These are phyloP conservation scores for Hypolimnas misippus DNA, from an alignment of 2,888 invertebrate species.

Conservation along the genomic window DNA sequence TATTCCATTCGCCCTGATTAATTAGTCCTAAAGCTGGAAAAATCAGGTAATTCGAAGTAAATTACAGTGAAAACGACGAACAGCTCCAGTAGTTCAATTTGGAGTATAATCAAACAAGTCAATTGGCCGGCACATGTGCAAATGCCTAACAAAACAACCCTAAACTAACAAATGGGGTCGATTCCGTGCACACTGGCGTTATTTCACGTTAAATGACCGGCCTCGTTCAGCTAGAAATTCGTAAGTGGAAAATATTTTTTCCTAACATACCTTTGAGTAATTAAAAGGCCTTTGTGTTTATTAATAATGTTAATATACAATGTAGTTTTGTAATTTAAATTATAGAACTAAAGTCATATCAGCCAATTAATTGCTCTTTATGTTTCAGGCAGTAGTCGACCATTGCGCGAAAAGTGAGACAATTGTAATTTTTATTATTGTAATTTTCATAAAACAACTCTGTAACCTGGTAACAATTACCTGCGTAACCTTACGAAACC, in stretches of 20 bases:
- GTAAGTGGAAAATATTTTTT: constrained; percentile 17
- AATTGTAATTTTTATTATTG: too few relatives aligned
- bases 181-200: constrained; percentile 37
- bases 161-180: constrained; percentile 46
- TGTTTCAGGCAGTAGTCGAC: too few relatives aligned
- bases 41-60: constrained; percentile 5
- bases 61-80: constrained; percentile 21
- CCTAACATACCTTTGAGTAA: neutral
- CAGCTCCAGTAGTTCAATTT: constrained; percentile 35
- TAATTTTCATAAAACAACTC: too few relatives aligned
- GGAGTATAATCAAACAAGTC: constrained; percentile 43
- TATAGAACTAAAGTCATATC: too few relatives aligned
- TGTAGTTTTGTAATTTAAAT: too few relatives aligned
- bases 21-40: neutral
- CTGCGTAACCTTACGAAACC: too few relatives aligned
- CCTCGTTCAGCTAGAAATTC: constrained; percentile 29
- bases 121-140: constrained; percentile 36
- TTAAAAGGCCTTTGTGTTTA: neutral
- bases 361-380: too few relatives aligned
- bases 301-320: too few relatives aligned
- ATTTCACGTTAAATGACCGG: constrained; percentile 40
- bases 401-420: too few relatives aligned
- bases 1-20: neutral
- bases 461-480: too few relatives aligned
- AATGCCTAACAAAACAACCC: constrained; percentile 44